Evolutionary conservation across 2,797 vertebrate genomes (phyloP), one percentile per base, ranked within the genome.

Genomic region (Eospalax fontanierii): DNA sequence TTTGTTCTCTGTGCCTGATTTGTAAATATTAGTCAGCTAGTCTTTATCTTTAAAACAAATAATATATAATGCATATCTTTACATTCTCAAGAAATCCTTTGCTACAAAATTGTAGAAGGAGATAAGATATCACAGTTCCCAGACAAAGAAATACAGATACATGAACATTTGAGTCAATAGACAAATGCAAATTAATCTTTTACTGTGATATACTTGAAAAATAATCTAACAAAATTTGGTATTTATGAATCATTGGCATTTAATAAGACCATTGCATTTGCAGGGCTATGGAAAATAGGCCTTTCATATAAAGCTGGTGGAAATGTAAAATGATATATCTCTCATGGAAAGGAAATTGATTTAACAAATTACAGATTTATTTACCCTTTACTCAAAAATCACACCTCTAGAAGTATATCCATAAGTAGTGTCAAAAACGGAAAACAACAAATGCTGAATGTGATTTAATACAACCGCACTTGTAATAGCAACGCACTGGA

Each of bases 1-100:
- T 85, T 86, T 89, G 10, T 94, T 80, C 16, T 68, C 87, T 65
- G 0, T 54, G 86, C 22, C 26, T 79, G 76, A 91, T 83, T 96
- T 89, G 26, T 92, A 96, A 85, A 84, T 94, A 84, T 68, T 83
- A 86, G 94, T 40, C 28, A 88, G 4, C 15, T 89, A 93, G 35
- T 81, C 14, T 7, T 91, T 88, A 75, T 89, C 80, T 79, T 94
- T 76, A 94, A 35, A 88, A 76, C 22, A 80, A 88, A 94, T 15
- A 35, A 81, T 38, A 66, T n/a, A 2, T 90, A 26, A 16, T 46
- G 4, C 54, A 75, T 26, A 11, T 61, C 43, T 87, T 87, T 81
- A 43, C n/a, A 93, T 90, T 95, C 63, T 68, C 78, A 90, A 91
- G 68, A 91, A 46, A 1, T 8, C 1, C 79, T 93, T 84, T 80